Evolutionary conservation across 2,888 invertebrate genomes (phyloP).

Genomic region (Rhopalosiphum nymphaeae): DNA sequence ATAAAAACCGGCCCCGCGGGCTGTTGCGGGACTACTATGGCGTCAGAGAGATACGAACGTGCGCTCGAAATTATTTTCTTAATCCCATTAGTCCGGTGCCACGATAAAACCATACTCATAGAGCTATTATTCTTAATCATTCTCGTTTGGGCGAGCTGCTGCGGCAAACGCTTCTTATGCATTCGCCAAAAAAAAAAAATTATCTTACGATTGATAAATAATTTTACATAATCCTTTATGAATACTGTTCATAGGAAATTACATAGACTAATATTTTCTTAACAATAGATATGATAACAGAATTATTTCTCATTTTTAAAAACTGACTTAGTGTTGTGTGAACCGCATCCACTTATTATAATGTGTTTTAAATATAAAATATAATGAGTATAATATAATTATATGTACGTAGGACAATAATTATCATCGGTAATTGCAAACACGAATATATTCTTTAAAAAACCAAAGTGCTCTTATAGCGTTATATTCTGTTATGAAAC

Average conservation of each 20-base stretch:
- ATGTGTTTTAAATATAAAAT: neutral
- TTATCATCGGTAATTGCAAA: neutral
- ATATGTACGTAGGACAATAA: neutral
- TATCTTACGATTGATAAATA: neutral
- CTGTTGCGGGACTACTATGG: neutral
- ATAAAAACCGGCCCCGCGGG: conserved; percentile 36
- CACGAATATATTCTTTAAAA: neutral
- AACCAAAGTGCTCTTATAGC: neutral
- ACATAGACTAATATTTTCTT: neutral
- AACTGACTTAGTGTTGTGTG: neutral
- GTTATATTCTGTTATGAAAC: neutral
- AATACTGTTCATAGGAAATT: neutral
- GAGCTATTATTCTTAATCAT: conserved; percentile 24
- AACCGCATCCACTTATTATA: neutral
- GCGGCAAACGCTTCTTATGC: neutral
- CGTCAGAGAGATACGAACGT: neutral
- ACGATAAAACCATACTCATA: conserved; percentile 44
- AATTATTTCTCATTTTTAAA: neutral
- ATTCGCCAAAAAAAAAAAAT: neutral
- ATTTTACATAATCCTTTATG: neutral
- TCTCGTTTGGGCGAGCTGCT: neutral
- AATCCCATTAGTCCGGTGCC: conserved; percentile 57
- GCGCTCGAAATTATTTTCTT: conserved; percentile 52
- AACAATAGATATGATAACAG: neutral
- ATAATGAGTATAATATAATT: neutral